Conservation (phyloP, 2,113 vertebrate genomes). For the Eira barbara region DNA sequence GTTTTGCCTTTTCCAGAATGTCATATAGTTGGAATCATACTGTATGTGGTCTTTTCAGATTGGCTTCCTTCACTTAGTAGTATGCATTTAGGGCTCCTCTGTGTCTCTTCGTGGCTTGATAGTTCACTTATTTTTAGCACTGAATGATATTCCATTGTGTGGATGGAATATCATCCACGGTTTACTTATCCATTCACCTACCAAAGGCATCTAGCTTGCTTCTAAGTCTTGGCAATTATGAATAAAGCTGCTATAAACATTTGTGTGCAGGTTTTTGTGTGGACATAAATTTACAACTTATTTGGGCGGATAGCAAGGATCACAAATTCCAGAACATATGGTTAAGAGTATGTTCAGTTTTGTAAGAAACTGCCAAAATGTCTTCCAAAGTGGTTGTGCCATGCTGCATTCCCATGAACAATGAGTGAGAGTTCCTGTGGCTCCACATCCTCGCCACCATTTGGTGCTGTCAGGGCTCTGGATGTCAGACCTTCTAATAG, state of each 20-base stretch:
- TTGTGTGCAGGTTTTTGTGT: neutral
- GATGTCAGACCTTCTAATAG: accelerated
- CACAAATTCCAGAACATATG: accelerated
- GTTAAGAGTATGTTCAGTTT: neutral
- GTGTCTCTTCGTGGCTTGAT: neutral
- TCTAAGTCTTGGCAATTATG: neutral
- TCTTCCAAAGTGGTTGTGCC: neutral
- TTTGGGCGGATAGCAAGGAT: neutral
- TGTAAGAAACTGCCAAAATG: neutral
- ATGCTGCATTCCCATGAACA: neutral
- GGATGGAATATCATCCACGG: too few relatives aligned
- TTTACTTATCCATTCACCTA: neutral
- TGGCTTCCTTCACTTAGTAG: neutral
- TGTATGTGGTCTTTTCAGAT: accelerated
- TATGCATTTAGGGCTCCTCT: neutral
- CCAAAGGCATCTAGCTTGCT: neutral
- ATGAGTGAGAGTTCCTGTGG: accelerated
- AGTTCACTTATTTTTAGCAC: neutral
- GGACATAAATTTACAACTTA: neutral
- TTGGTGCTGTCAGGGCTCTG: accelerated
- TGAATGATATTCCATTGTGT: neutral
- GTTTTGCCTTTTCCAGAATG: neutral
- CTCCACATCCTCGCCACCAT: accelerated
- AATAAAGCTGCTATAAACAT: neutral
- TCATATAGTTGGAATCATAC: accelerated